Evolutionary conservation across 2,797 vertebrate species (phyloP).

Genomic region (Merluccius polli): DNA sequence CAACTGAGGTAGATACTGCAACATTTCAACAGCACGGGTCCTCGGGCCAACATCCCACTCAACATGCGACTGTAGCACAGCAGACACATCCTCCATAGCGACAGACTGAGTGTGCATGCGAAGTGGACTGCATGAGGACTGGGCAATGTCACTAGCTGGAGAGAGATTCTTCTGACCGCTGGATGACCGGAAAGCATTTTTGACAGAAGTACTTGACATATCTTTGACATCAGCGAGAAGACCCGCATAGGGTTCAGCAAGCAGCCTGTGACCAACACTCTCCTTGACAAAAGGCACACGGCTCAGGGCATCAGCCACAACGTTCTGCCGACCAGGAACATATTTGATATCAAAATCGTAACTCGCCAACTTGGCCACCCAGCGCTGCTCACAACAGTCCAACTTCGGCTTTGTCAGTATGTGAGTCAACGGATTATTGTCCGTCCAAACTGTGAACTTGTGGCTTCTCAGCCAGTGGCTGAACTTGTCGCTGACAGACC

Average conservation of each 20-base stretch:
- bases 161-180: not conserved
- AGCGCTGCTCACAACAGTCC: too few species aligned
- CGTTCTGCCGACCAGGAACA: conserved; percentile 18
- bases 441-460: too few species aligned
- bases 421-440: too few species aligned
- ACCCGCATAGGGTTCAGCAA: conserved; percentile 1
- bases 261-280: conserved; percentile 9
- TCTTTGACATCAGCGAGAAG: conserved; percentile 10
- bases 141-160: too few species aligned
- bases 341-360: conserved; percentile 33
- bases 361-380: too few species aligned
- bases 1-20: conserved; percentile 21
- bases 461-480: too few species aligned
- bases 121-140: too few species aligned
- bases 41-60: conserved; percentile 25
- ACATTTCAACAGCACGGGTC: conserved; percentile 4
- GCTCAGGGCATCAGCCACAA: conserved; percentile 23
- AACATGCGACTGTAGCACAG: conserved; percentile 12
- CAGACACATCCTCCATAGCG: conserved; percentile 6
- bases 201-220: conserved; percentile 6
- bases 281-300: conserved; percentile 10
- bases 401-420: too few species aligned
- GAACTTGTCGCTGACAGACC: too few species aligned
- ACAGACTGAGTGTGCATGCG: not conserved
- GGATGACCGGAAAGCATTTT: conserved; percentile 12